Base-by-base conservation (phyloP, 2,797 vertebrate species). In the Balearica regulorum region DNA sequence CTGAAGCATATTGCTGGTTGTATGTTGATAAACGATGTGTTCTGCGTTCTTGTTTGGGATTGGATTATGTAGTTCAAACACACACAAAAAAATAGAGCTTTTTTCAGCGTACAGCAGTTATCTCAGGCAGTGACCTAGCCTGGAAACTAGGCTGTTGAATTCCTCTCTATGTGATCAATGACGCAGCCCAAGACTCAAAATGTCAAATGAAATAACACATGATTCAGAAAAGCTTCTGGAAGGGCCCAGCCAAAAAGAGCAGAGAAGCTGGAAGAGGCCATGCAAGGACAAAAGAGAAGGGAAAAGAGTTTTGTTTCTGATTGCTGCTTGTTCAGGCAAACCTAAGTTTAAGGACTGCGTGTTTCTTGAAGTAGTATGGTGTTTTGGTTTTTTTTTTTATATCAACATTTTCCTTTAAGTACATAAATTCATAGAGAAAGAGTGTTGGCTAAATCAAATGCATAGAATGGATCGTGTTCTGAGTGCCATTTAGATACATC, bases 151-250 rank as follows among this genome's bases (percentile, higher is more conserved):
- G 61, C 29, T 16, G 5, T 9, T 90, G 61, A 64, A 81, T 96
- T 77, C 71, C 75, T 85, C 57, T 68, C 25, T 58, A 4, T 43
- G 82, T 51, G 64, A 89, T 91, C 69, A 61, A 3, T 85, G 88
- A 91, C 1, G 31, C 69, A 91, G 84, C 46, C 60, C 57, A 87
- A 82, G 87, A 80, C 82, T 49, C 48, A 87, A 95, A 96, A 96
- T 90, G 87, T 92, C 92, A 96, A 80, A 75, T 51, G 75, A 73
- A 95, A 93, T 92, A 90, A 89, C 75, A 55, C 33, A 64, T 68
- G 86, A 96, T 81, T 96, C 90, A 87, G 64, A 86, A 93, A 48
- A 87, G 57, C 39, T 91, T 83, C 60, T 70, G 57, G 57, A 89
- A 95, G 20, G 29, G n/a, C 61, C 39, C 43, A 83, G 71, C 24